These are phyloP conservation scores for Pelodytes ibericus DNA, from an alignment of 2,797 vertebrate species.

Conservation along the genomic window DNA sequence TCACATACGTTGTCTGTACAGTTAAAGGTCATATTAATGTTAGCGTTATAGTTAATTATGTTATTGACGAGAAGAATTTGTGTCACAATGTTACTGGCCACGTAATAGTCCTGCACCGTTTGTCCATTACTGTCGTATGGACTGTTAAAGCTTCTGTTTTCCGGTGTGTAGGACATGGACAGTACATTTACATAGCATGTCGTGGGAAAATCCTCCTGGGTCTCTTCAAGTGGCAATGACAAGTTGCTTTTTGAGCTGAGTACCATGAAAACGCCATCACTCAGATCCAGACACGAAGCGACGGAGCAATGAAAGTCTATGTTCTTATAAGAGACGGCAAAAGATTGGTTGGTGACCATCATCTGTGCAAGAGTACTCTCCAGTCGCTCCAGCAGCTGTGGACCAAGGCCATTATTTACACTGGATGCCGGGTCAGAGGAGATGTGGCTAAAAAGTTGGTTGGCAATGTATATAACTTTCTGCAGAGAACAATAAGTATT, in stretches of 20 bases:
- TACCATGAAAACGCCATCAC: neutral
- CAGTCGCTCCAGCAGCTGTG: slow-evolving; percentile 3
- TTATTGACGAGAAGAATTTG: neutral
- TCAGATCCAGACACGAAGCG: neutral
- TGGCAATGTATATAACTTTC: slow-evolving; percentile 8
- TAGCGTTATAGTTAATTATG: neutral
- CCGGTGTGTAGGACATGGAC: neutral
- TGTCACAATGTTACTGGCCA: slow-evolving; percentile 15
- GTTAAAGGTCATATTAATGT: slow-evolving; percentile 21
- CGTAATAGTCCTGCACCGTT: neutral
- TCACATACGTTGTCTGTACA: slow-evolving; percentile 2
- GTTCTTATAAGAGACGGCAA: neutral
- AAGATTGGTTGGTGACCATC: neutral
- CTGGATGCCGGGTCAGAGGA: neutral
- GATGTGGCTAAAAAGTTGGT: slow-evolving; percentile 17
- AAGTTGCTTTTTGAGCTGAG: neutral
- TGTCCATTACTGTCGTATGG: neutral
- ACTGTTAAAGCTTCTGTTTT: neutral
- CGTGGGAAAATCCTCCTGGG: neutral
- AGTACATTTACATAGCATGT: neutral
- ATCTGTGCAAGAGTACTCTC: slow-evolving; percentile 13
- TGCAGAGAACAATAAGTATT: neutral
- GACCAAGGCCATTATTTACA: neutral
- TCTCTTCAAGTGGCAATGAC: neutral
- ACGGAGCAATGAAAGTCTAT: neutral